Evolutionary conservation across 2,113 vertebrate genomes (phyloP), one percentile per base, ranked within the genome.

Genomic region (Leiothrix lutea): DNA sequence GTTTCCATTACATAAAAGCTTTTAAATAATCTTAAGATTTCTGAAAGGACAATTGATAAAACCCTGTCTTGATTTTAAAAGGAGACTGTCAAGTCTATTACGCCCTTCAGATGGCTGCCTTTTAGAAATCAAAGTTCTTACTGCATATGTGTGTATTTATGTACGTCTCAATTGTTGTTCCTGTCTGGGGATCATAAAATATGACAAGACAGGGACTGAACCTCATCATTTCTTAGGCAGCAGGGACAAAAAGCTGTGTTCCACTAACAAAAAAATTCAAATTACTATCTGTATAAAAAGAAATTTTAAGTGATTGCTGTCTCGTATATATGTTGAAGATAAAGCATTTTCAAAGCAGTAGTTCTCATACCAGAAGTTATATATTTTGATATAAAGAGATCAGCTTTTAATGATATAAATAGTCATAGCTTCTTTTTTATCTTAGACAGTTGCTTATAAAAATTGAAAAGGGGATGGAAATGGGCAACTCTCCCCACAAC

Each of bases 171-270:
- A 8, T 35, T 70, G 15, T 58, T 8, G 2, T 71, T 71, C 22
- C 18, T 35, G 4, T 21, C 29, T 74, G 24, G 13, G 8, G 4
- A 61, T 91, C 13, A 20, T 62, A 75, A 93, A 51, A 35, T 60
- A 75, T 0, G 0, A 1, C 20, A 61, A 60, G n/a, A 22, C 0
- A 0, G 20, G 72, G 15, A 36, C 44, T 73, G 45, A 74, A 86
- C 47, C 12, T 28, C 24, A 16, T 35, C 1, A 58, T 38, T 78
- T 88, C 13, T 17, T 61, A 25, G 26, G 19, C 42, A 66, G 28
- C 20, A 8, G 28, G 12, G 19, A 53, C 42, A 40, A 62, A 83
- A 91, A 40, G 19, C 42, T 71, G 12, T 47, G 5, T 61, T 82
- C 16, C 20, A 50, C 1, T 1, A 69, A 38, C 14, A 24, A 73